Percentiles rank a stretch among this genome's conserved stretches.
phyloP scores from a whole-genome alignment of 2,113 vertebrate species.

The Muntiacus reevesi region DNA sequence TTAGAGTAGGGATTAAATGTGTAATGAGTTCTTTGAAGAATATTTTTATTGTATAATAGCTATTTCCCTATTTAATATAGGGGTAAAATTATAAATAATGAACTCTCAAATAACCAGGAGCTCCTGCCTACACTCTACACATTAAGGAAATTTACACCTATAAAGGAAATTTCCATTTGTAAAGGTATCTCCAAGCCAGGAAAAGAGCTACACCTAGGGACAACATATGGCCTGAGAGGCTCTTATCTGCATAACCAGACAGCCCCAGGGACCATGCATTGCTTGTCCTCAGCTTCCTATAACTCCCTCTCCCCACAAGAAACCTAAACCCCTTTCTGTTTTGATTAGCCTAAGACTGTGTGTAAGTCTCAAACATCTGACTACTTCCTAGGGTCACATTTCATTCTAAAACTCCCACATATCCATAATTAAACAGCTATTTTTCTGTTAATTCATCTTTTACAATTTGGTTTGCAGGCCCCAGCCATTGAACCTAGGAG shows the following conservation, averaged over 20 bases:
- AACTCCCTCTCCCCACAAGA: not conserved
- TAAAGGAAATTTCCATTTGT: not conserved
- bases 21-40: not conserved
- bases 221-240: not conserved
- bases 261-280: not conserved
- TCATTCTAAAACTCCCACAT: not conserved
- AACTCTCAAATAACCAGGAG: not conserved
- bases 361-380: not conserved
- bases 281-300: not conserved
- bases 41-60: not conserved
- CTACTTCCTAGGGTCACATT: not conserved
- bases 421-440: not conserved
- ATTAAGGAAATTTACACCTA: not conserved
- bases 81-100: not conserved
- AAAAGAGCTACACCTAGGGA: not conserved
- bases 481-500: not conserved
- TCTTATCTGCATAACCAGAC: not conserved
- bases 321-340: not conserved
- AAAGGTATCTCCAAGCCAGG: not conserved
- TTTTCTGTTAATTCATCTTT: not conserved
- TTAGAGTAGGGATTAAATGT: not conserved
- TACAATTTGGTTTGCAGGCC: not conserved
- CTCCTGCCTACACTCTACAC: not conserved
- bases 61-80: not conserved
- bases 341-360: not conserved